Evolutionary conservation across 2,888 invertebrate species (phyloP).

Genomic region (Girardia tigrina): DNA sequence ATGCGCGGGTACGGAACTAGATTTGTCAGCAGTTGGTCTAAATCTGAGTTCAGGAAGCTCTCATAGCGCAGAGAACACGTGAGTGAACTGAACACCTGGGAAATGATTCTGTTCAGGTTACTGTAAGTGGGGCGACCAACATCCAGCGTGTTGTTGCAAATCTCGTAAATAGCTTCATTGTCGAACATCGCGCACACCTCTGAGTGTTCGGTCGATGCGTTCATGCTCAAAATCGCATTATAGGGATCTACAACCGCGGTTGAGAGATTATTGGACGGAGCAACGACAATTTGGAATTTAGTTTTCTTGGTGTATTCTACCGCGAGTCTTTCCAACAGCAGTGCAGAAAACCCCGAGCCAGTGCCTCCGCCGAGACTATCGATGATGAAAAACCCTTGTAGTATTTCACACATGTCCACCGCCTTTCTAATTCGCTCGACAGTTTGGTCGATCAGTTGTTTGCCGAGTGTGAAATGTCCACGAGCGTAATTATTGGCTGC

Average conservation of each 20-base stretch:
- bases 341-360: slow-evolving; percentile 41
- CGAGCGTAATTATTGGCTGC: slow-evolving; percentile 44
- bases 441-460: slow-evolving; percentile 42
- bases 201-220: slow-evolving; percentile 78
- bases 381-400: slow-evolving; percentile 65
- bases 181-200: slow-evolving; percentile 62
- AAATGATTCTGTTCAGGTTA: slow-evolving; percentile 77
- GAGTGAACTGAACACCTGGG: slow-evolving; percentile 59
- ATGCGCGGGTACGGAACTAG: slow-evolving; percentile 56
- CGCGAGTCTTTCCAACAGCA: slow-evolving; percentile 58
- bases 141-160: slow-evolving; percentile 62
- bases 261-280: slow-evolving; percentile 44
- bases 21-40: slow-evolving; percentile 52
- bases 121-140: slow-evolving; percentile 72
- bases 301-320: slow-evolving; percentile 55
- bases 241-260: slow-evolving; percentile 53
- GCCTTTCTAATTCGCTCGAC: slow-evolving; percentile 51
- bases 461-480: slow-evolving; percentile 44
- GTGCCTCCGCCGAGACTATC: slow-evolving; percentile 42
- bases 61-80: slow-evolving; percentile 51
- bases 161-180: slow-evolving; percentile 46
- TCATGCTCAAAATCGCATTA: slow-evolving; percentile 82
- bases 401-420: slow-evolving; percentile 38
- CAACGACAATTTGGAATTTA: slow-evolving; percentile 46
- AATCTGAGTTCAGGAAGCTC: slow-evolving; percentile 52